These are phyloP conservation scores for Harmothoe impar DNA, from an alignment of 2,888 invertebrate genomes.

Conservation along the genomic window DNA sequence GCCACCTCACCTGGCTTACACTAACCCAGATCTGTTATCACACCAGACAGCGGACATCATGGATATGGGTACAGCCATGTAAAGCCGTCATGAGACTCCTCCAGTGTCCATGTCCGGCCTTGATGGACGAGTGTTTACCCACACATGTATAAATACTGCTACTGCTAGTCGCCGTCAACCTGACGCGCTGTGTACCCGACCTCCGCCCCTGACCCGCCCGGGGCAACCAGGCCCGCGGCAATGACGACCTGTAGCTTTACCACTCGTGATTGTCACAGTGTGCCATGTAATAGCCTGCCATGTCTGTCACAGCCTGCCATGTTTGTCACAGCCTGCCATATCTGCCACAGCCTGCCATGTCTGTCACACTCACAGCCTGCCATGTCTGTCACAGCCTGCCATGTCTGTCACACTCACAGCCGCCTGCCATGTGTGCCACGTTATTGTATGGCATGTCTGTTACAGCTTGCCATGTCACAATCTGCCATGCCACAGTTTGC, in stretches of 20 bases:
- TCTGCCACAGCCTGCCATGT: too few relatives aligned
- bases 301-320: too few relatives aligned
- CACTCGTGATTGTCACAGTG: too few relatives aligned
- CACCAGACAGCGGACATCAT: background rate
- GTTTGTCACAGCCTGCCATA: too few relatives aligned
- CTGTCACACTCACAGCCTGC: too few relatives aligned
- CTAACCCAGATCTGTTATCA: background rate
- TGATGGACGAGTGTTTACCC: constrained; percentile 28
- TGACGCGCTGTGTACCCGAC: constrained; percentile 8
- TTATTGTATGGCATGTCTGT: background rate
- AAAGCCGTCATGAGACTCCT: background rate
- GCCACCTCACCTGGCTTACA: too few relatives aligned
- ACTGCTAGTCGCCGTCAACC: background rate
- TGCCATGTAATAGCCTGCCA: too few relatives aligned
- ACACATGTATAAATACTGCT: constrained; percentile 38
- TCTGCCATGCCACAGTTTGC: background rate
- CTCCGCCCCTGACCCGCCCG: constrained; percentile 31
- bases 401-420: constrained; percentile 17
- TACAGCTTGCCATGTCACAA: background rate
- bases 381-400: background rate
- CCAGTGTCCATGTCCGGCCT: background rate
- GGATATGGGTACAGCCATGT: background rate
- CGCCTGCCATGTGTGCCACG: background rate
- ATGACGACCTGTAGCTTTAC: too few relatives aligned
- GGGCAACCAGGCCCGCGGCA: background rate